phyloP scores from a whole-genome alignment of 2,113 vertebrate genomes.

The Elgaria multicarinata region DNA sequence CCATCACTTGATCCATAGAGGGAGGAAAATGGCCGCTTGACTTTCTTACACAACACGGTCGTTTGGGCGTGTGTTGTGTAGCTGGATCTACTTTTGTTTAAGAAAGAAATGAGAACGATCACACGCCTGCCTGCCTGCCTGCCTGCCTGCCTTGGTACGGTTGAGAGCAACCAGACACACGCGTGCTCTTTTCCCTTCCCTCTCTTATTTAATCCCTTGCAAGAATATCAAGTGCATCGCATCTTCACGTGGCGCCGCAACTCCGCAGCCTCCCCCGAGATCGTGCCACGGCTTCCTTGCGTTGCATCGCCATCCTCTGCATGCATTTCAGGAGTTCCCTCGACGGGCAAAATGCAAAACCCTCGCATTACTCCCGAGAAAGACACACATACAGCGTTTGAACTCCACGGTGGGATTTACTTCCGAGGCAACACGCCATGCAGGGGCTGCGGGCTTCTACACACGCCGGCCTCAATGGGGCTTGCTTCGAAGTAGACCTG shows the following conservation, averaged over 20 bases:
- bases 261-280: neutral
- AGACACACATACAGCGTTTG: no score
- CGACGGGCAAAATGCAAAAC: neutral
- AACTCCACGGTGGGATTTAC: neutral
- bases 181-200: neutral
- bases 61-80: neutral
- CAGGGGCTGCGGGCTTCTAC: neutral
- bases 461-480: no score
- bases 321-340: neutral
- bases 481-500: no score
- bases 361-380: neutral
- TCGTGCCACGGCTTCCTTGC: neutral
- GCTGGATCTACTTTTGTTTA: neutral
- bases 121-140: neutral
- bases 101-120: neutral
- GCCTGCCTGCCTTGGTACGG: no score
- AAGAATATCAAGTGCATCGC: neutral
- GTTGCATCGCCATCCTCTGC: neutral
- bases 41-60: neutral
- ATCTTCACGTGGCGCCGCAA: neutral
- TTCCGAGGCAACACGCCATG: no score
- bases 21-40: neutral
- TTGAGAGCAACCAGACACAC: neutral
- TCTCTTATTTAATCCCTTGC: neutral
- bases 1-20: neutral